These are phyloP conservation scores for Anodontia alba DNA, from an alignment of 2,888 invertebrate species.

Conservation along the genomic window DNA sequence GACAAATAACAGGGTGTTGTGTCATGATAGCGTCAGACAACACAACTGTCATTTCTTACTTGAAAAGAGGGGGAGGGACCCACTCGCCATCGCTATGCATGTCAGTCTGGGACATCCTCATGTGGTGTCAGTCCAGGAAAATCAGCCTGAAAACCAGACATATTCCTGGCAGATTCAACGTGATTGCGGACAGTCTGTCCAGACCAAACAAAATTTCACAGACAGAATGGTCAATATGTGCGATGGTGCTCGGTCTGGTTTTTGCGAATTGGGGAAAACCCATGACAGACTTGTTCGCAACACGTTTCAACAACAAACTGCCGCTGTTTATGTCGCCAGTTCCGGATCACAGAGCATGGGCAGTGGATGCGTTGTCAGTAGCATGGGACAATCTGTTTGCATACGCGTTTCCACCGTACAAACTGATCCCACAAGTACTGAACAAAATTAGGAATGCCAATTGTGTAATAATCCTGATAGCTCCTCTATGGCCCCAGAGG, in stretches of 20 bases:
- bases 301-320: no score
- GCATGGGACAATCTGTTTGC: no score
- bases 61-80: no score
- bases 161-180: not conserved
- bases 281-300: constrained; percentile 25
- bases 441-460: not conserved
- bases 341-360: no score
- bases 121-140: not conserved
- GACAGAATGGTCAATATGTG: not conserved
- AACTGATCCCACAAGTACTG: constrained; percentile 1
- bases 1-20: no score
- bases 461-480: constrained; percentile 23
- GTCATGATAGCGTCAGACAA: no score
- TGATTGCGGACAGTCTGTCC: not conserved
- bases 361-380: constrained; percentile 21
- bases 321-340: no score
- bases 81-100: no score
- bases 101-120: not conserved
- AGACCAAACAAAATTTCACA: not conserved
- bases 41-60: no score
- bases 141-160: not conserved
- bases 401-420: not conserved
- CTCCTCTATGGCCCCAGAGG: constrained; percentile 24
- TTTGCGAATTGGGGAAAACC: not conserved
- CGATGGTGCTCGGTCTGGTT: not conserved